Percentiles rank a stretch among this genome's conserved stretches.
These are phyloP conservation scores for Philonicus albiceps DNA, from an alignment of 2,888 invertebrate genomes.

Conservation along the genomic window DNA sequence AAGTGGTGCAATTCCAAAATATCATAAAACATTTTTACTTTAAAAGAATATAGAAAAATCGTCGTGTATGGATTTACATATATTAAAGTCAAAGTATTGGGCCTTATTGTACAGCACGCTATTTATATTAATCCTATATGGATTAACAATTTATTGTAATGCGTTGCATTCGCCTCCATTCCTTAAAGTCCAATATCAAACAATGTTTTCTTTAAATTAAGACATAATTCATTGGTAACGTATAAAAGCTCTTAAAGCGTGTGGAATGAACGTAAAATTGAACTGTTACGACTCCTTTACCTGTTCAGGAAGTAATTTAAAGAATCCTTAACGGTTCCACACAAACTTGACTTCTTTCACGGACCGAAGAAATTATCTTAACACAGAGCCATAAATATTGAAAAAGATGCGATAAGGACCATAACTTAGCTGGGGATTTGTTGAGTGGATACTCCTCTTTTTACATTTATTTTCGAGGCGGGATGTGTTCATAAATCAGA, in stretches of 20 bases:
- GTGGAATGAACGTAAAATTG: not conserved
- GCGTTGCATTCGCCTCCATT: not conserved
- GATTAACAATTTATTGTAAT: not conserved
- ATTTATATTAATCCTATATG: not conserved
- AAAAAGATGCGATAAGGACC: not conserved
- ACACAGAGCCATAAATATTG: not conserved
- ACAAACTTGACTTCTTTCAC: not conserved
- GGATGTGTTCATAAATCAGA: not conserved
- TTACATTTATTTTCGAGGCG: not conserved
- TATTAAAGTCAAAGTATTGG: not conserved
- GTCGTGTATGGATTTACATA: not conserved
- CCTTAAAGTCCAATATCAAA: not conserved
- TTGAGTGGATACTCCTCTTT: not conserved
- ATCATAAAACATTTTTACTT: too few species aligned
- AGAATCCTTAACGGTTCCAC: not conserved
- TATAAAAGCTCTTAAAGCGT: not conserved
- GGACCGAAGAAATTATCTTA: not conserved
- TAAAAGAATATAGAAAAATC: too few species aligned
- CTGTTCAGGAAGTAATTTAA: not conserved
- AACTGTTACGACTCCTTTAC: not conserved
- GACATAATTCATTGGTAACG: not conserved
- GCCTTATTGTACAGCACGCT: not conserved
- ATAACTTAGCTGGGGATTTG: not conserved
- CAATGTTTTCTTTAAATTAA: not conserved
- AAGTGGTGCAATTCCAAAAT: too few species aligned